phyloP scores from a whole-genome alignment of 2,888 invertebrate species.

The Deroplatys truncata region DNA sequence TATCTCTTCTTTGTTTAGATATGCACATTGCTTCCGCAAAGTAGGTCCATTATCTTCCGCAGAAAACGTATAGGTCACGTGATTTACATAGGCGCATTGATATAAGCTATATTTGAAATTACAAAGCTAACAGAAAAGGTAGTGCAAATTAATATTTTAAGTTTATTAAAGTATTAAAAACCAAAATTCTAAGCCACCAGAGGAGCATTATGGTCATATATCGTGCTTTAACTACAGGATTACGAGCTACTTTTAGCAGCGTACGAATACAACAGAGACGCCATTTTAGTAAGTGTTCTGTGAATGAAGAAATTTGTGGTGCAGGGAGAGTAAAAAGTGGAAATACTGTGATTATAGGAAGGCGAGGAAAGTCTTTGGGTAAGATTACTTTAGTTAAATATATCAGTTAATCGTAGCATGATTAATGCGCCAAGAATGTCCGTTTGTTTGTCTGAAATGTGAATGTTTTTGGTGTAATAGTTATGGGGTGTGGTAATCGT shows the following conservation, averaged over 20 bases:
- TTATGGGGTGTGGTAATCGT: not conserved
- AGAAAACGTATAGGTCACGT: not conserved
- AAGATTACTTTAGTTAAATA: not conserved
- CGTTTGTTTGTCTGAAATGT: not conserved
- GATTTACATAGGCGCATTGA: not conserved
- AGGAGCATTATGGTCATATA: not conserved
- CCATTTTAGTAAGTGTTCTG: not conserved
- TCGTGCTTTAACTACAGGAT: not conserved
- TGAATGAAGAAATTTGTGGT: not conserved
- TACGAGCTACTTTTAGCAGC: not conserved
- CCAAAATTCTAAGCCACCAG: not conserved
- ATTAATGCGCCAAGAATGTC: not conserved
- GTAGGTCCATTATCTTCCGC: not conserved
- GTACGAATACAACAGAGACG: not conserved
- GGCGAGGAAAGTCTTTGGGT: not conserved
- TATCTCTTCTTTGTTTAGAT: not conserved
- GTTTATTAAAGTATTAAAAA: not conserved
- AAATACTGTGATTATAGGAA: not conserved
- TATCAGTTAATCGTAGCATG: not conserved
- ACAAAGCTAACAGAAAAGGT: no score
- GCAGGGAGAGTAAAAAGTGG: not conserved
- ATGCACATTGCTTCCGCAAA: not conserved
- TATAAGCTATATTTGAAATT: not conserved
- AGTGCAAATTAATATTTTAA: no score
- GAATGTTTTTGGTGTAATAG: not conserved